A percentile compares a stretch with the other conserved stretches of the same genome.
Conservation (phyloP, 1,140 invertebrate species). For the Leptinotarsa lineolata region DNA sequence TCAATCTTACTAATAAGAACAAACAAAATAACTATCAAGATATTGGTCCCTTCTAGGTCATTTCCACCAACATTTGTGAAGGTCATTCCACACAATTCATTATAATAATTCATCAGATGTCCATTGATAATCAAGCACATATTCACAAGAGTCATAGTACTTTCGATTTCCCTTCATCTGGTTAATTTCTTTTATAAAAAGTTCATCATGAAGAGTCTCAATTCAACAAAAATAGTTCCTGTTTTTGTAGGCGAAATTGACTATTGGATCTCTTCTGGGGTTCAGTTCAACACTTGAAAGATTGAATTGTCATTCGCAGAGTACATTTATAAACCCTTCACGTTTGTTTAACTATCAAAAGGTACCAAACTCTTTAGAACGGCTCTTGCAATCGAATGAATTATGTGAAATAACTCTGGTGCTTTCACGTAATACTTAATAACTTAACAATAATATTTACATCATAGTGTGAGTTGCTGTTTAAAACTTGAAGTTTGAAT, state of each 20-base stretch:
- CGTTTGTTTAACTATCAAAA: background rate
- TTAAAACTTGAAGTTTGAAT: background rate
- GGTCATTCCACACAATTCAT: background rate
- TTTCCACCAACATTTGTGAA: background rate
- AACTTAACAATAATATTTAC: background rate
- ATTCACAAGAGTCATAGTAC: no score
- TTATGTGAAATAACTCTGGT: background rate
- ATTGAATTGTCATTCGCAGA: no score
- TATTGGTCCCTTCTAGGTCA: background rate
- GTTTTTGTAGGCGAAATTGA: no score
- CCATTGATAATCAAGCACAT: no score
- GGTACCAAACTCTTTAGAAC: background rate
- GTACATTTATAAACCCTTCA: background rate
- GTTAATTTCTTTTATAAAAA: background rate
- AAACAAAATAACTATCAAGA: background rate
- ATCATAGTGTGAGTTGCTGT: background rate
- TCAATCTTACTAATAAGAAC: background rate
- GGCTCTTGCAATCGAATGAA: background rate
- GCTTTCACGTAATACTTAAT: background rate
- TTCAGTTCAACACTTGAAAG: no score
- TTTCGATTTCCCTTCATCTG: no score
- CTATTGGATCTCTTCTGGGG: no score
- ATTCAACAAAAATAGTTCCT: background rate
- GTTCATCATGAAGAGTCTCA: no score
- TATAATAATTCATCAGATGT: no score